Base-by-base conservation (phyloP, 2,888 invertebrate genomes). In the Pseudococcus viburni region DNA sequence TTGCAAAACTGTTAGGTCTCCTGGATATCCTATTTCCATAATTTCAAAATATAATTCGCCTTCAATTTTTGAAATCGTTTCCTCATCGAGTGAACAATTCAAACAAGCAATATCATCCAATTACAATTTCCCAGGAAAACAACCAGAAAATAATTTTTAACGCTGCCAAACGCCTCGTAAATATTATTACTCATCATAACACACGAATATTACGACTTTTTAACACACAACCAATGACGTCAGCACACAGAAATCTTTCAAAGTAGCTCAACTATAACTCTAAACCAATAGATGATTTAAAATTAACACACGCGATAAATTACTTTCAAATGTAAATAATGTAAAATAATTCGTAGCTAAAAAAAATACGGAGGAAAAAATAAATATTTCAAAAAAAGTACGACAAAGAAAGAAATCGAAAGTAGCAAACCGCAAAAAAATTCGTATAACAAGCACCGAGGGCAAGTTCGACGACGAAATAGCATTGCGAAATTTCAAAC, bases 181-280 rank as follows among this genome's bases (percentile, higher is more conserved):
- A 1, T 12, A 73, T 33, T 26, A 26, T 33, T 26, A 73, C 68
- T 73, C 68, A 26, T 33, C 68, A 73, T 33, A 73, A 73, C 68
- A 73, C 68, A 73, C 68, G 33, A 64, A 22, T 64, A 64, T 22
- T 64, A 73, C 68, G 9, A 59, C 59, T 59, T 33, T 33, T 33
- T 73, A 73, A 73, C 68, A 73, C 68, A 73, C 68, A 73, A 73
- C 26, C 8, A 73, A 26, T 12, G 9, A 73, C 68, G 26, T 73
- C 68, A 73, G 26, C 68, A 73, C 68, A 73, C 68, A 73, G 19
- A 64, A 73, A 33, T 73, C 68, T 15, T 5, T 15, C 33, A 11
- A 73, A 26, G 4, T 12, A 73, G 59, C 19, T 73, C 68, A 73
- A 73, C 68, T 73, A 19, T 59, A 73, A 73, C 33, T 22, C 15